Conservation (phyloP, 2,113 vertebrate genomes). For the Addax nasomaculatus region DNA sequence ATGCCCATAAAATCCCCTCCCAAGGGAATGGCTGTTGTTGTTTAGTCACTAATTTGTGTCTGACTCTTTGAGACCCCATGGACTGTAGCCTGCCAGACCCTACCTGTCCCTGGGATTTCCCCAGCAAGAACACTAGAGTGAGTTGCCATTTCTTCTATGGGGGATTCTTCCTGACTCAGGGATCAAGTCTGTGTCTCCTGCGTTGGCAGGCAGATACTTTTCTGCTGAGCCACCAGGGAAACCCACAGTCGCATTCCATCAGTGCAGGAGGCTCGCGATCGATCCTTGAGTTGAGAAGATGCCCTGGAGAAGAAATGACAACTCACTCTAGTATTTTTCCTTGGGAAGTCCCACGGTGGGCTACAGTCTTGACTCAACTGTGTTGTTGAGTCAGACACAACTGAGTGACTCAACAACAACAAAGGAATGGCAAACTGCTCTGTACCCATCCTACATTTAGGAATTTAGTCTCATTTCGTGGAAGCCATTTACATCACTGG, state of each 20-base stretch:
- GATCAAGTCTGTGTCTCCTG: background rate
- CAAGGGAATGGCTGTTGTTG: background rate
- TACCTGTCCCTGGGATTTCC: background rate
- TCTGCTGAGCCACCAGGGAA: background rate
- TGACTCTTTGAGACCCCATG: background rate
- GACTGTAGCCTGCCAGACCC: background rate
- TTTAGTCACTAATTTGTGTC: background rate
- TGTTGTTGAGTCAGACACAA: background rate
- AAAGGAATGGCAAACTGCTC: background rate
- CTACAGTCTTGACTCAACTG: background rate
- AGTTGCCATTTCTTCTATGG: background rate
- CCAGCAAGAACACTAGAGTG: background rate
- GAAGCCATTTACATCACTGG: background rate
- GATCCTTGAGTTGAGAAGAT: background rate
- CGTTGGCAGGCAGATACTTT: background rate
- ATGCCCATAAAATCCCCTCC: background rate
- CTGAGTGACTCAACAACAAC: background rate
- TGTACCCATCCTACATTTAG: background rate
- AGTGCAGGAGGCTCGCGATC: rapidly evolving
- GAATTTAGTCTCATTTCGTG: background rate
- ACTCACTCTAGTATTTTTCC: background rate
- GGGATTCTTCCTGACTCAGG: background rate
- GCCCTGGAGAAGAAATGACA: background rate
- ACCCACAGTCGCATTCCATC: background rate
- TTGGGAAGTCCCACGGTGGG: background rate